These are phyloP conservation scores for Copidosoma aretas DNA, from an alignment of 2,888 invertebrate genomes.

Conservation along the genomic window DNA sequence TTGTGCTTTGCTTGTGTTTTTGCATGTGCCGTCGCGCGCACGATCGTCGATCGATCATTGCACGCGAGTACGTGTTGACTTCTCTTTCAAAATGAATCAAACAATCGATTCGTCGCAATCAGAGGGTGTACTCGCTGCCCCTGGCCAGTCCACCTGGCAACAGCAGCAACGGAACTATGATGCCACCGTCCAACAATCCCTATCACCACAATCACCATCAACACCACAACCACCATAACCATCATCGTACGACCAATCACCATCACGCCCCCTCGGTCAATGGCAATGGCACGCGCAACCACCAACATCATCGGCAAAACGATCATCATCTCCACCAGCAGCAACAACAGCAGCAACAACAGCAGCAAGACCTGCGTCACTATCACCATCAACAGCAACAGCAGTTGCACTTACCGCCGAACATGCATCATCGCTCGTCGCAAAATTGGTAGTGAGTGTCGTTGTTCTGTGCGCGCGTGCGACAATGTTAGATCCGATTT, in stretches of 20 bases:
- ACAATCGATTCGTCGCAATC: too few species aligned
- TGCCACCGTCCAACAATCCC: background rate
- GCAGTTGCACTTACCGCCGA: conserved; percentile 51
- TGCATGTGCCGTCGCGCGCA: conserved; percentile 53
- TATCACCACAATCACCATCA: background rate
- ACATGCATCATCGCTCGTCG: conserved; percentile 59
- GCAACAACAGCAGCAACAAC: conserved; percentile 49
- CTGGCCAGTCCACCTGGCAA: conserved; percentile 58
- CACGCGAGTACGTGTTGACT: too few species aligned
- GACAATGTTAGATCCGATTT: background rate
- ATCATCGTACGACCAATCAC: conserved; percentile 21
- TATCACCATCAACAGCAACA: conserved; percentile 42
- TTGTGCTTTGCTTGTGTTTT: conserved; percentile 60
- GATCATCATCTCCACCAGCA: conserved; percentile 56
- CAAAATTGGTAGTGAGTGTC: conserved; percentile 56
- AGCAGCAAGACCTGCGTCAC: conserved; percentile 44
- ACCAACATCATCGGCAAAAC: conserved; percentile 59
- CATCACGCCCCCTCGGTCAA: conserved; percentile 47
- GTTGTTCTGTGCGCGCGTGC: conserved; percentile 20
- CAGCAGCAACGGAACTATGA: conserved; percentile 39
- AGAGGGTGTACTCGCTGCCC: conserved; percentile 65
- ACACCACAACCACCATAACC: background rate
- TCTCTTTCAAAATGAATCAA: conserved; percentile 28
- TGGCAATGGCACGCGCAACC: conserved; percentile 50
- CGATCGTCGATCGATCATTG: conserved; percentile 19